Percentiles rank a stretch among this genome's conserved stretches.
phyloP scores from a whole-genome alignment of 2,888 invertebrate genomes.

The Anorthoa munda region DNA sequence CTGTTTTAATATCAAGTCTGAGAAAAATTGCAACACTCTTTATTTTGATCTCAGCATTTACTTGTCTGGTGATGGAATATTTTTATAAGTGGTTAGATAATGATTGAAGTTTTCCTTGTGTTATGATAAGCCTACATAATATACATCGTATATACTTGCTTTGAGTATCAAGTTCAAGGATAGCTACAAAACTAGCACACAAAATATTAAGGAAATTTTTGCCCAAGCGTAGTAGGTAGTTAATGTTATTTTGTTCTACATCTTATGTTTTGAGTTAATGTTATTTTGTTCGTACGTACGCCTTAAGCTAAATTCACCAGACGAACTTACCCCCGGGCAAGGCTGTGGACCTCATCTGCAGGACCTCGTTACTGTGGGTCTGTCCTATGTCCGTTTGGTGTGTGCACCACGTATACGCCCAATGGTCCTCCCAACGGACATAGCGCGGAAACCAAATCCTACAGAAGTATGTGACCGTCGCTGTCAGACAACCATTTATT shows the following conservation, averaged over 20 bases:
- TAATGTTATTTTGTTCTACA: not conserved
- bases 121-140: not conserved
- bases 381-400: too few species aligned
- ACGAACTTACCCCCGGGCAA: too few species aligned
- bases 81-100: not conserved
- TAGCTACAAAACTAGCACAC: not conserved
- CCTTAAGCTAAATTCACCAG: too few species aligned
- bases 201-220: constrained; percentile 15
- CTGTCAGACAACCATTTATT: too few species aligned
- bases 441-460: too few species aligned
- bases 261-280: not conserved
- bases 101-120: constrained; percentile 10
- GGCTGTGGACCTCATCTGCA: too few species aligned
- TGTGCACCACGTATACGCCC: too few species aligned
- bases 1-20: not conserved
- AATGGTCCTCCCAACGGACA: too few species aligned
- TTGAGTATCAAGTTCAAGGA: constrained; percentile 28
- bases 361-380: too few species aligned
- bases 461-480: too few species aligned
- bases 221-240: not conserved
- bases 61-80: constrained; percentile 3
- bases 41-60: constrained; percentile 1
- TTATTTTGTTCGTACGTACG: not conserved
- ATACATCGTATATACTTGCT: not conserved
- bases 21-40: not conserved